Evolutionary conservation across 2,888 invertebrate species (phyloP).

Genomic region (Dilophus febrilis): DNA sequence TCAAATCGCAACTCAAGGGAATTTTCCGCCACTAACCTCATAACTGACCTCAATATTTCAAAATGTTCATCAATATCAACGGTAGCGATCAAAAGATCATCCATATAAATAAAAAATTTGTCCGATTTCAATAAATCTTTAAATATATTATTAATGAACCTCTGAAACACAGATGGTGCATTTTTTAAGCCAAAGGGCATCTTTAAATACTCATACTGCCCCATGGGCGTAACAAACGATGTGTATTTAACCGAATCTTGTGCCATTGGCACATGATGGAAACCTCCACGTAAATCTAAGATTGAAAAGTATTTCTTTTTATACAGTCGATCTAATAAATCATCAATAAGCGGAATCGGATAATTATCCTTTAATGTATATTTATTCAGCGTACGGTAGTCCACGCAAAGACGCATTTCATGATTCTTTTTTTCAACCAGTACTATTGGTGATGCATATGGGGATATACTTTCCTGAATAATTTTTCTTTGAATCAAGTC

Average conservation of each 20-base stretch:
- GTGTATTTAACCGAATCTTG: constrained; percentile 12
- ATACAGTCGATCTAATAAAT: constrained; percentile 9
- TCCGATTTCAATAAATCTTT: constrained; percentile 7
- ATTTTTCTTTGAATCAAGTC: constrained; percentile 4
- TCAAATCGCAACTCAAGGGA: too few species aligned
- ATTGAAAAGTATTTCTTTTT: constrained; percentile 11
- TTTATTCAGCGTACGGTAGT: constrained; percentile 11
- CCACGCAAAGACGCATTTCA: constrained; percentile 12
- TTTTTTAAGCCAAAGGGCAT: constrained; percentile 12
- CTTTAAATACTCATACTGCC: constrained; percentile 12
- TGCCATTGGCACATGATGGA: constrained; percentile 12
- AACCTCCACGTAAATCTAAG: constrained; percentile 13
- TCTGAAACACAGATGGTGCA: constrained; percentile 11
- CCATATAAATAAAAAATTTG: constrained; percentile 12
- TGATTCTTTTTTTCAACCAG: constrained; percentile 10
- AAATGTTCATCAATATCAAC: too few species aligned
- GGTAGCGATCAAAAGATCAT: constrained; percentile 8
- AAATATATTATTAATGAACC: constrained; percentile 12
- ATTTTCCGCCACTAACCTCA: too few species aligned
- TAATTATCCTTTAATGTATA: constrained; percentile 11
- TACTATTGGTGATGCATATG: constrained; percentile 11
- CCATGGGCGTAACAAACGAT: constrained; percentile 14
- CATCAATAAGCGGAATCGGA: constrained; percentile 10
- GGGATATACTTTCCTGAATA: constrained; percentile 9
- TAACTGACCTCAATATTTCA: too few species aligned